Conservation (phyloP, 2,888 invertebrate species). For the Sclerodermus sp. region DNA sequence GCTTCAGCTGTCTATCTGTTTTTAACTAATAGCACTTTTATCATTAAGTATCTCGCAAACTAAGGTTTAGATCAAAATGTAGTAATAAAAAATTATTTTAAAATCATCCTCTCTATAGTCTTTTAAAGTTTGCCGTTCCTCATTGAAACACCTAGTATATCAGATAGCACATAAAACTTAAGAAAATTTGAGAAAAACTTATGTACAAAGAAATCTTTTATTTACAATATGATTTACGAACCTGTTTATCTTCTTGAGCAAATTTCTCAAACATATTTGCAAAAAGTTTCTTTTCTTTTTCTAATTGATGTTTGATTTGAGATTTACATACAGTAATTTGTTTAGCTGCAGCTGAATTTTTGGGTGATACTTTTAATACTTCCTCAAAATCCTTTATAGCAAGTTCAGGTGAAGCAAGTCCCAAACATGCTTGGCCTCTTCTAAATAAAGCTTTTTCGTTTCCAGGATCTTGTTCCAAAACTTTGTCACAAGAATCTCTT, state of each 20-base stretch:
- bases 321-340: slow-evolving; percentile 74
- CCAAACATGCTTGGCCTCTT: slow-evolving; percentile 78
- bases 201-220: neutral
- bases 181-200: neutral
- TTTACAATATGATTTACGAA: slow-evolving; percentile 37
- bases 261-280: slow-evolving; percentile 96
- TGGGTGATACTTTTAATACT: slow-evolving; percentile 77
- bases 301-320: slow-evolving; percentile 73
- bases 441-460: slow-evolving; percentile 92
- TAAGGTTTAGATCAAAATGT: too few relatives aligned
- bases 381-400: slow-evolving; percentile 79
- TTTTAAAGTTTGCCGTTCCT: too few relatives aligned
- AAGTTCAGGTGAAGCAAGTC: slow-evolving; percentile 73
- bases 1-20: too few relatives aligned
- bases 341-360: slow-evolving; percentile 84
- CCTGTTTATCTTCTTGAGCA: slow-evolving; percentile 74
- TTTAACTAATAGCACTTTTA: too few relatives aligned
- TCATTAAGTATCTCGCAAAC: too few relatives aligned
- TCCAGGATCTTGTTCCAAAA: slow-evolving; percentile 70
- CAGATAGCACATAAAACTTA: too few relatives aligned
- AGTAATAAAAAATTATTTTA: too few relatives aligned
- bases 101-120: too few relatives aligned
- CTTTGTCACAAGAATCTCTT: slow-evolving; percentile 75
- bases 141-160: too few relatives aligned
- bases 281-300: slow-evolving; percentile 84